These are phyloP conservation scores for Microplitis deprimator DNA, from an alignment of 2,888 invertebrate species.

Conservation along the genomic window DNA sequence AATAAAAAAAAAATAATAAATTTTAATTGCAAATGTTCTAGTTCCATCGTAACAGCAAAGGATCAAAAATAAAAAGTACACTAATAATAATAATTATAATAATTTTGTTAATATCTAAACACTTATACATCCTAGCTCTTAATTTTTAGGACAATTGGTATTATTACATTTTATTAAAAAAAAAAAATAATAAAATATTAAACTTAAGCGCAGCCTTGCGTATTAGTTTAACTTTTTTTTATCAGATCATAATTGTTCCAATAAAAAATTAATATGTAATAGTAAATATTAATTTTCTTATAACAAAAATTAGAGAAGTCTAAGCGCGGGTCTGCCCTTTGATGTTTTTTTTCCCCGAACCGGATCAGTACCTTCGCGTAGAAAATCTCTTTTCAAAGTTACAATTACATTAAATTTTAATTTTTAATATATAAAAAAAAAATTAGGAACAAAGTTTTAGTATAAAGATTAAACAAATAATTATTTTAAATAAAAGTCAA, in stretches of 20 bases:
- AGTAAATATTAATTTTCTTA: conserved; percentile 54
- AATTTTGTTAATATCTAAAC: conserved; percentile 53
- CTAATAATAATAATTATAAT: conserved; percentile 31
- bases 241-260: conserved; percentile 53
- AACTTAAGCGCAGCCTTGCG: conserved; percentile 59
- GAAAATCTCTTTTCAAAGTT: neutral
- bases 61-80: conserved; percentile 35
- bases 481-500: neutral
- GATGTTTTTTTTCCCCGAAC: conserved; percentile 57
- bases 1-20: conserved; percentile 43
- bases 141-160: conserved; percentile 54
- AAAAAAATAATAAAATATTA: conserved; percentile 56
- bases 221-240: conserved; percentile 57
- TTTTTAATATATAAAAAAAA: conserved; percentile 41
- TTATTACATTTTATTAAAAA: conserved; percentile 56
- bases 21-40: conserved; percentile 33
- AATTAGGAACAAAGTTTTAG: conserved; percentile 24
- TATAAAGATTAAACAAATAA: neutral
- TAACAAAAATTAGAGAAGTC: conserved; percentile 46
- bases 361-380: conserved; percentile 37
- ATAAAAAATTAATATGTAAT: conserved; percentile 45
- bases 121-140: conserved; percentile 53
- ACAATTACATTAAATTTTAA: conserved; percentile 48
- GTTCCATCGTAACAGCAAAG: conserved; percentile 52
- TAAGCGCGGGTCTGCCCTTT: conserved; percentile 39